Percentiles rank a stretch among this genome's conserved stretches.
Evolutionary conservation across 1,140 invertebrate species (phyloP).

Genomic region (Belonocnema kinseyi): DNA sequence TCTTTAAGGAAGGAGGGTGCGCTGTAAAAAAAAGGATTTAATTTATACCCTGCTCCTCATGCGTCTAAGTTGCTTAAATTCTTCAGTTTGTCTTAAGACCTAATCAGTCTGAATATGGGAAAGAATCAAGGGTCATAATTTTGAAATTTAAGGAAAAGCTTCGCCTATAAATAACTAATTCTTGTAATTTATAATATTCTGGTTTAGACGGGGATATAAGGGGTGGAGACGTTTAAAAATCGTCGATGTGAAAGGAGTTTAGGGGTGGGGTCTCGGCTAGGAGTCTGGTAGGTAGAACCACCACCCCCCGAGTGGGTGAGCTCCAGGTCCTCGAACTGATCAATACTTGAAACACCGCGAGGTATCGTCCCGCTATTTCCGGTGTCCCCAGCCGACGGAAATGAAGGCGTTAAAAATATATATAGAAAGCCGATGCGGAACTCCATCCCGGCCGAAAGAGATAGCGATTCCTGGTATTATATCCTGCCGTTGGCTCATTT

Average conservation of each 20-base stretch:
- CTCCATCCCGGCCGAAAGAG: slow-evolving; percentile 49
- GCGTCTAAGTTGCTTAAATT: no score
- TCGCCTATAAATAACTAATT: no score
- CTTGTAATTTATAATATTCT: no score
- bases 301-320: slow-evolving; percentile 46
- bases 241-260: not conserved
- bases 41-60: no score
- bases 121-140: no score
- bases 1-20: no score
- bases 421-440: slow-evolving; percentile 54
- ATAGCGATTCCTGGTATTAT: slow-evolving; percentile 53
- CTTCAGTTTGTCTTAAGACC: no score
- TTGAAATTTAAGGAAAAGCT: no score
- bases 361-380: slow-evolving; percentile 75
- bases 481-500: slow-evolving; percentile 54
- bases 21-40: no score
- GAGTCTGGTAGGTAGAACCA: slow-evolving; percentile 21
- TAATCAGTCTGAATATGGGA: no score
- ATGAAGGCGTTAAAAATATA: slow-evolving; percentile 73
- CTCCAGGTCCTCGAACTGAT: slow-evolving; percentile 67
- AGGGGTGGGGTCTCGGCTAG: slow-evolving; percentile 19
- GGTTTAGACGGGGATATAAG: not conserved
- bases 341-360: slow-evolving; percentile 76
- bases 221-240: not conserved
- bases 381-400: slow-evolving; percentile 70